Base-by-base conservation (phyloP, 2,888 invertebrate species). In the Homarus gammarus region DNA sequence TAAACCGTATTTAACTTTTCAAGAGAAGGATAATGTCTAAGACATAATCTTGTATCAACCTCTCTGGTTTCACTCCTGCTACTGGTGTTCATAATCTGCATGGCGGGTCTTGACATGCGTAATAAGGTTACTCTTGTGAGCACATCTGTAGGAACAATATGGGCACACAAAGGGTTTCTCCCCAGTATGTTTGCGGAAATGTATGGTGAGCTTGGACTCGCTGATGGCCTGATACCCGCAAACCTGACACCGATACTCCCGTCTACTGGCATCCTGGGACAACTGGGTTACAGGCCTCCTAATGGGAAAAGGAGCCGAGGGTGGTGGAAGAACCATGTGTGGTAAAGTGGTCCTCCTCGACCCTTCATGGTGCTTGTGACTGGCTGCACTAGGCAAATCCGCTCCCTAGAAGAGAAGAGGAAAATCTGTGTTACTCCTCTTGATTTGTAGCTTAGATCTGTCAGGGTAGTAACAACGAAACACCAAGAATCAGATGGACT, bases 101-200 rank as follows among this genome's bases (percentile, higher is more conserved):
- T 88, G 88, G 27, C 88, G 88, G 27, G 88, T 77, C 77, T 83
- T 83, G 49, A 91, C 78, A 72, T 91, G 91, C 44, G 89, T 81
- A 40, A 89, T 91, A 18, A 91, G 89, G 77, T 91, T 91, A 70
- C 89, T 90, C 82, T 90, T 89, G 44, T 90, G 89, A 40, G 91
- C 89, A 77, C 87, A 89, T 61, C 87, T 81, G 49, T 91, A 87
- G 33, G 85, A 75, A 64, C 91, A 91, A 64, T 68, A 83, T 10
- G 90, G 87, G 95, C 99, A 99, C 88, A 98, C 98, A 94, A 98
- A 98, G 40, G 99, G 99, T 93, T 99, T 95, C 94, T 99, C 99
- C 90, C 98, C 98, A 70, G 98, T 98, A 95, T 99, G 99, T 99
- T 82, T 88, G 31, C 88, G 88, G 27, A 83, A 83, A 61, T 88